Evolutionary conservation across 1,140 invertebrate species (phyloP).

Genomic region (Bombus soroeensis): DNA sequence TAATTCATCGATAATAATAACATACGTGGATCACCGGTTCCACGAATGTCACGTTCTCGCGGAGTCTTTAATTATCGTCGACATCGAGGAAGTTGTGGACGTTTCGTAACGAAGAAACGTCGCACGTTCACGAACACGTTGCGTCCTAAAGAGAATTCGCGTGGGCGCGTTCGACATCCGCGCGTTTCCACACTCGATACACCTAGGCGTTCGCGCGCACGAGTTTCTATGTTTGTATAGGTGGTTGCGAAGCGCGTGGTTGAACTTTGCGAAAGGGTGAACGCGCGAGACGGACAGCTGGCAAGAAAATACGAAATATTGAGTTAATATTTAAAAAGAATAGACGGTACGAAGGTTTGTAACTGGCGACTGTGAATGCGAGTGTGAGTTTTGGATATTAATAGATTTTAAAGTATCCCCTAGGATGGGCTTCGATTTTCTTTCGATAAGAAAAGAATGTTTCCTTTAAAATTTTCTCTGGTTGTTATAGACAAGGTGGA

Average conservation of each 20-base stretch:
- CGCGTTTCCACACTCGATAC: neutral
- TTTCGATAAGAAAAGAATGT: too few relatives aligned
- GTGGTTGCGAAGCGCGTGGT: neutral
- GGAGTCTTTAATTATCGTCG: conserved; percentile 31
- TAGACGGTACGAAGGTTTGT: neutral
- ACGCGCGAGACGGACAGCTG: neutral
- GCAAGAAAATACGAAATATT: too few relatives aligned
- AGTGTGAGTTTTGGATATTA: too few relatives aligned
- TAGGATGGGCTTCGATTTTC: too few relatives aligned
- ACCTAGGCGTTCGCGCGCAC: neutral
- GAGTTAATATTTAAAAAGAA: too few relatives aligned
- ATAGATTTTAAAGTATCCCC: too few relatives aligned
- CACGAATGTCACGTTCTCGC: neutral
- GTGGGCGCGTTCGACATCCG: conserved; percentile 19
- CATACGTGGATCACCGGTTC: neutral
- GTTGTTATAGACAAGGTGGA: too few relatives aligned
- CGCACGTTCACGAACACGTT: neutral
- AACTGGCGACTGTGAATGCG: neutral
- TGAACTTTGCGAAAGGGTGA: neutral
- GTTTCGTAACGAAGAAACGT: conserved; percentile 19
- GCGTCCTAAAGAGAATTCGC: conserved; percentile 33
- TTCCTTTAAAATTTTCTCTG: too few relatives aligned
- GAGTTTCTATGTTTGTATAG: neutral
- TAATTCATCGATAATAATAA: conserved; percentile 25
- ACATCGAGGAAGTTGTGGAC: neutral